phyloP scores from a whole-genome alignment of 2,113 vertebrate genomes.

The Corapipo altera region DNA sequence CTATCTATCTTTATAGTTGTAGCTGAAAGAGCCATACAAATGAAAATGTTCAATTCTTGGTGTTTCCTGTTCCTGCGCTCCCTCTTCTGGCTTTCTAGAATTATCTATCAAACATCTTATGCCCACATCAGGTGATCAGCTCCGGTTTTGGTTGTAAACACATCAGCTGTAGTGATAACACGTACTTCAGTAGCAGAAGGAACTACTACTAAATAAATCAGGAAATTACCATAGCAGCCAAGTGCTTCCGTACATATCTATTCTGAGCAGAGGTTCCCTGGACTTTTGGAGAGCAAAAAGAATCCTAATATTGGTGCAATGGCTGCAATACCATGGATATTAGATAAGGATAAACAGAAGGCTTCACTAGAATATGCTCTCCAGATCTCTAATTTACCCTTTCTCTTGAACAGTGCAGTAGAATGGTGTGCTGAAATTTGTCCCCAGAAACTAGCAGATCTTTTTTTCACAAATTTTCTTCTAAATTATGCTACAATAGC shows the following conservation, averaged over 20 bases:
- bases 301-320: neutral
- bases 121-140: neutral
- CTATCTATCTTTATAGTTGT: neutral
- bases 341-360: neutral
- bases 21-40: neutral
- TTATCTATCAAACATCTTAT: neutral
- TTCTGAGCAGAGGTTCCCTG: neutral
- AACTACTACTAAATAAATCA: neutral
- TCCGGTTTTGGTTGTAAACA: neutral
- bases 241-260: fast-evolving
- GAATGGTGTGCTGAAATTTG: neutral
- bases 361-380: neutral
- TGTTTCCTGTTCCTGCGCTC: conserved; percentile 28
- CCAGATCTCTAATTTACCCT: neutral
- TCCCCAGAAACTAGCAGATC: neutral
- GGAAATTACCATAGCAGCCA: neutral
- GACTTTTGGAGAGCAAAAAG: neutral
- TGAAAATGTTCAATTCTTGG: neutral
- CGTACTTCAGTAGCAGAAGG: fast-evolving
- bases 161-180: neutral
- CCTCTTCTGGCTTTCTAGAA: conserved; percentile 58
- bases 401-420: neutral
- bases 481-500: neutral
- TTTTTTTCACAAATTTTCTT: neutral
- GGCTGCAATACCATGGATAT: neutral